Conservation (phyloP, 2,113 vertebrate genomes). For the Gallinago undulata region DNA sequence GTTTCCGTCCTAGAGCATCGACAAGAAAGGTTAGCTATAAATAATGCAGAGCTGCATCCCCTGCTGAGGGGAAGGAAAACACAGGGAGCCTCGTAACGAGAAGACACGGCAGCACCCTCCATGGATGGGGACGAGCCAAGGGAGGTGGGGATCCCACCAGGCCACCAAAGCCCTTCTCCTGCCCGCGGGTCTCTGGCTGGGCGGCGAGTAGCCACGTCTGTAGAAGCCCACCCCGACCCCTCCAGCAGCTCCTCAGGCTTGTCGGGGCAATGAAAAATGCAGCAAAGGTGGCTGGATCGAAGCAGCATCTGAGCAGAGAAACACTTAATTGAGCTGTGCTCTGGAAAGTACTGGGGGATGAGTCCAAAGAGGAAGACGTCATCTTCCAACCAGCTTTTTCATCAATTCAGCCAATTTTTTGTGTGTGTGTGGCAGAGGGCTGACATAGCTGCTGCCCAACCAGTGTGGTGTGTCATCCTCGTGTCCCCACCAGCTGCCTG, state of each 20-base stretch:
- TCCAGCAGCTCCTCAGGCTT: neutral
- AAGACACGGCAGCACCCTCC: neutral
- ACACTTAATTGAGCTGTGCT: neutral
- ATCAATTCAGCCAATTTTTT: fast-evolving
- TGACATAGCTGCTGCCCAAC: neutral
- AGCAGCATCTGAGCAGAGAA: neutral
- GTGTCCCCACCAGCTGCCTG: too few species aligned
- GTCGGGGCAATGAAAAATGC: neutral
- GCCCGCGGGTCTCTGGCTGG: fast-evolving
- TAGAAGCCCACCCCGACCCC: fast-evolving
- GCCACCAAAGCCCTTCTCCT: neutral
- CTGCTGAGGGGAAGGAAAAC: neutral
- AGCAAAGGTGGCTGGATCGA: neutral
- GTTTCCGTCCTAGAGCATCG: neutral
- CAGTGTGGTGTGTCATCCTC: fast-evolving
- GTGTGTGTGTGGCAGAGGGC: neutral
- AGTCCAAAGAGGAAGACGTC: neutral
- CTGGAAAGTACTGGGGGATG: neutral
- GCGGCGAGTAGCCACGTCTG: neutral
- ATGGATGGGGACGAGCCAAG: neutral
- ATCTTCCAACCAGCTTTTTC: neutral
- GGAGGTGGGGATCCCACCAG: neutral
- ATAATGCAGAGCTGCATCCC: conserved; percentile 1
- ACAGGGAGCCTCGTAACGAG: neutral
- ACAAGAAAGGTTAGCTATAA: conserved; percentile 25